Conservation (phyloP, 2,797 vertebrate species). For the Mycteria americana region DNA sequence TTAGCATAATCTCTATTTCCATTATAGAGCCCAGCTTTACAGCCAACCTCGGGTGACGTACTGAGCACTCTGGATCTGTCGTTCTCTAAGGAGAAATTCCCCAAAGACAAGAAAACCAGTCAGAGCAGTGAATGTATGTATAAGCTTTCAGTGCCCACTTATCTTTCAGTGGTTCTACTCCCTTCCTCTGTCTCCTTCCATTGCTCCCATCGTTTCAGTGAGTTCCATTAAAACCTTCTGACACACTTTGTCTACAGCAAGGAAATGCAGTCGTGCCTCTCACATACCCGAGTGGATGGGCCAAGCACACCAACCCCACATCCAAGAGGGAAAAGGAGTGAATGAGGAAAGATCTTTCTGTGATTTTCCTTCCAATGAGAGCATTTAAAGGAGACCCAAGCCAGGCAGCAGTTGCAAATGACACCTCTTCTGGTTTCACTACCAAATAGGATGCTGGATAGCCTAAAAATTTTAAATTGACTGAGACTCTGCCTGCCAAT, state of each 20-base stretch:
- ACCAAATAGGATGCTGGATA: neutral
- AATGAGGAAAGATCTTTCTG: neutral
- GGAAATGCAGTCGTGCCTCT: neutral
- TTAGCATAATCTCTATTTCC: conserved; percentile 65
- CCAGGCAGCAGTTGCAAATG: neutral
- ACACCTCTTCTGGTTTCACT: neutral
- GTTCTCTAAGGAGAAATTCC: neutral
- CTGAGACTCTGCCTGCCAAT: neutral
- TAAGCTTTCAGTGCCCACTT: neutral
- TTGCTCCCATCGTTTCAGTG: neutral
- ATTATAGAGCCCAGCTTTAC: conserved; percentile 28
- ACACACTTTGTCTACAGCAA: neutral
- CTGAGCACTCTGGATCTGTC: neutral
- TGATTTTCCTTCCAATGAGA: neutral
- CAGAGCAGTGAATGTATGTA: neutral
- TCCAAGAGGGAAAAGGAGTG: neutral
- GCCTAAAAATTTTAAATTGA: neutral
- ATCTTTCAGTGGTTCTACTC: neutral
- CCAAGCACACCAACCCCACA: neutral
- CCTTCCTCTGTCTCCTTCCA: neutral
- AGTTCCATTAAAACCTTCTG: neutral
- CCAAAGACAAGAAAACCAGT: conserved; percentile 32
- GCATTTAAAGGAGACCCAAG: neutral
- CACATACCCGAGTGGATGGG: neutral
- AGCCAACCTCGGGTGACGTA: neutral